phyloP scores from a whole-genome alignment of 2,888 invertebrate species.

The Cremastinae sp. region DNA sequence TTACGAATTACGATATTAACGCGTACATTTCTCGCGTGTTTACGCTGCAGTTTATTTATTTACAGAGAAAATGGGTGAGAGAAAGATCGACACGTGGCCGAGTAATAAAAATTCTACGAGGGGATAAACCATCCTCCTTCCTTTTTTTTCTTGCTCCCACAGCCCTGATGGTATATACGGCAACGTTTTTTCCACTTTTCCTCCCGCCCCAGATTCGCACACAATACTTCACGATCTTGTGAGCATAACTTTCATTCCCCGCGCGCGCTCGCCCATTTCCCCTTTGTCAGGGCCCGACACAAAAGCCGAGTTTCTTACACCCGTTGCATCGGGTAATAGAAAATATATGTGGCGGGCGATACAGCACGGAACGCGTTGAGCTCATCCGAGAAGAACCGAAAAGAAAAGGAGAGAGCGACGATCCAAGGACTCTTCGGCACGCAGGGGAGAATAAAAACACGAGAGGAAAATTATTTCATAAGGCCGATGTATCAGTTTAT shows the following conservation, averaged over 20 bases:
- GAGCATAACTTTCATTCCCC: slow-evolving; percentile 50
- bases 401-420: slow-evolving; percentile 7
- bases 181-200: background rate
- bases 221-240: slow-evolving; percentile 40
- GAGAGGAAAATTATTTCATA: slow-evolving; percentile 33
- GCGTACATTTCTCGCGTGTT: slow-evolving; percentile 2
- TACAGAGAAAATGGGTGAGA: background rate
- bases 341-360: slow-evolving; percentile 29
- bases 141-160: slow-evolving; percentile 4
- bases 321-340: slow-evolving; percentile 35
- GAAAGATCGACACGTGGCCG: slow-evolving; percentile 7
- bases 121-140: slow-evolving; percentile 35
- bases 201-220: slow-evolving; percentile 10
- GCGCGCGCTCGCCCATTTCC: slow-evolving; percentile 4
- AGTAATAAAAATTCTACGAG: slow-evolving; percentile 52
- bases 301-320: slow-evolving; percentile 26
- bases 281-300: slow-evolving; percentile 19
- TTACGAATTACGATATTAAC: too few relatives aligned
- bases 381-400: slow-evolving; percentile 33
- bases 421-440: too few relatives aligned
- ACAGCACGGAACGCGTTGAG: slow-evolving; percentile 34
- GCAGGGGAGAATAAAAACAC: slow-evolving; percentile 5
- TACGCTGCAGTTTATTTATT: slow-evolving; percentile 6
- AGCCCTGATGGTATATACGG: background rate
- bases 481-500: slow-evolving; percentile 11